These are phyloP conservation scores for Clistopyga incitator DNA, from an alignment of 2,888 invertebrate species.

Conservation along the genomic window DNA sequence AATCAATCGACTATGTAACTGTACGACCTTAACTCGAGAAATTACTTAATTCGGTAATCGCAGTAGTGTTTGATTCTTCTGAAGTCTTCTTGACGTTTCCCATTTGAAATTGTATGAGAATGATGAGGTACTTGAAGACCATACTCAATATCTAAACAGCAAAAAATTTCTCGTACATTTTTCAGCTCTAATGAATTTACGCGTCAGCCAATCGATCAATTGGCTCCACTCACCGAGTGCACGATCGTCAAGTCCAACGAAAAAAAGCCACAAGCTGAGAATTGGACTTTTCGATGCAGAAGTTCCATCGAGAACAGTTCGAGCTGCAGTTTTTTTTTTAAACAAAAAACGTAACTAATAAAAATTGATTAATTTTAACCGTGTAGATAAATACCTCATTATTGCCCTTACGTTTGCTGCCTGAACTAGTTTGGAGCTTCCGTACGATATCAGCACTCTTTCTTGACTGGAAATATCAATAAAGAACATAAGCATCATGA, in stretches of 20 bases:
- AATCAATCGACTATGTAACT: too few relatives aligned
- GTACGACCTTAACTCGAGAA: too few relatives aligned
- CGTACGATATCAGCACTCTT: constrained; percentile 37
- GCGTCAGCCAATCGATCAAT: background rate
- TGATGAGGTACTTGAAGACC: constrained; percentile 10
- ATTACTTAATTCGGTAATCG: background rate
- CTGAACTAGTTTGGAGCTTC: constrained; percentile 23
- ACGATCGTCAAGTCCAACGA: background rate
- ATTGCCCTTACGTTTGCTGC: constrained; percentile 18
- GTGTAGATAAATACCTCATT: constrained; percentile 27
- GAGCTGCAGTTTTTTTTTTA: background rate
- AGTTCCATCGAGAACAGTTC: background rate
- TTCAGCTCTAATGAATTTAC: background rate
- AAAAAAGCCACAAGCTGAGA: background rate
- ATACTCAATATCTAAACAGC: constrained; percentile 22
- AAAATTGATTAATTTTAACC: background rate
- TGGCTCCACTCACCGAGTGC: background rate
- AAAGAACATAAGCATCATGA: background rate
- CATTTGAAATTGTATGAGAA: constrained; percentile 32
- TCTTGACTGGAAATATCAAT: background rate
- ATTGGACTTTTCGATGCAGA: background rate
- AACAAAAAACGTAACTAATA: background rate
- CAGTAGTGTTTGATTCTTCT: background rate
- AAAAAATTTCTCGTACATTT: background rate
- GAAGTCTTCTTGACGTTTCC: background rate